Base-by-base conservation (phyloP, 2,797 vertebrate species). In the Anguilla anguilla region DNA sequence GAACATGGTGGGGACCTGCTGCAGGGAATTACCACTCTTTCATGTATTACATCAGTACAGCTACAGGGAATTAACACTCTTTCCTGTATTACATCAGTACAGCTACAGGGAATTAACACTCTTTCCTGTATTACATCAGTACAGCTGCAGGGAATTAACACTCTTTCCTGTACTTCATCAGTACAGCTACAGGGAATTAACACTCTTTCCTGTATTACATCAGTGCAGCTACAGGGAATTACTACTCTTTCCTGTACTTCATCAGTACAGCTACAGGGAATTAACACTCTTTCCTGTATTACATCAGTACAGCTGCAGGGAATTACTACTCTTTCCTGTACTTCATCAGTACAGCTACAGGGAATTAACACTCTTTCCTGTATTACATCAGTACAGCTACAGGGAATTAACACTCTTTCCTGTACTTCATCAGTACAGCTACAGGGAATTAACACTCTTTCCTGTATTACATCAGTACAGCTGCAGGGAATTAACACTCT, bases 1-100 rank as follows among this genome's bases (percentile, higher is more conserved):
- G 91, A 98, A 98, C 93, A 93, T 98, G 97, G 98, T 98, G 92
- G 95, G 95, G 74, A 10, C 61, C 49, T 5, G 0, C 74, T 9
- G 28, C 2, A 13, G 61, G 82, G 57, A 25, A 28, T 57, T 51
- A 39, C 25, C 22, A 59, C 15, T 86, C 17, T 59, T 59, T 19
- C 57, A 9, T 59, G 57, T 59, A 17, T 59, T n/a, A n/a, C n/a
- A n/a, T n/a, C 2, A 7, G 22, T 28, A n/a, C 64, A 69, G 64
- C 64, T 69, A 25, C n/a, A 69, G 25, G n/a, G 22, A 69, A 69
- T 69, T 69, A 25, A 4, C 4, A 28, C 64, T 86, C 17, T 59
- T 59, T 19, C 57, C 9, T 59, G 57, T 59, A 17, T 59, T n/a
- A n/a, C n/a, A n/a, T n/a, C 2, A 7, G 22, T 28, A n/a, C 64